Conservation (phyloP, 2,113 vertebrate genomes). For the Bombycilla garrulus region DNA sequence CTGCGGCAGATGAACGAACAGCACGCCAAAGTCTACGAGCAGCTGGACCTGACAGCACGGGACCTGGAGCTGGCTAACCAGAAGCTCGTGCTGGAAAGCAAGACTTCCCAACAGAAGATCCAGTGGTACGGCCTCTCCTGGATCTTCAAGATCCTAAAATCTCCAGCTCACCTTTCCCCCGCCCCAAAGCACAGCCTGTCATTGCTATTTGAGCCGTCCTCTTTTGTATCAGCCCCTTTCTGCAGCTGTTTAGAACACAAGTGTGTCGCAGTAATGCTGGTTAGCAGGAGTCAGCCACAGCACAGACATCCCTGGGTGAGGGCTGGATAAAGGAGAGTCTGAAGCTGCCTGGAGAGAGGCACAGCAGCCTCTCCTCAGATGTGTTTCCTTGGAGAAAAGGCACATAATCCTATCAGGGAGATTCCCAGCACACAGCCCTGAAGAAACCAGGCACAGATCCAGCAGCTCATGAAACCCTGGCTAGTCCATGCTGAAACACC, state of each 20-base stretch:
- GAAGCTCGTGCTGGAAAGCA: conserved; percentile 94
- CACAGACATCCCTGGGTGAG: not conserved
- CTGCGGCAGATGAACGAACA: conserved; percentile 95
- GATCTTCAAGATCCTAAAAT: not conserved
- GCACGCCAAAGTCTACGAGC: conserved; percentile 95
- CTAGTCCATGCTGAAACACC: not conserved
- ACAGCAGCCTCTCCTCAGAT: not conserved
- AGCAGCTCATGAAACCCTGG: not conserved
- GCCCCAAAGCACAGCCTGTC: not conserved
- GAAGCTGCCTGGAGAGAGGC: not conserved
- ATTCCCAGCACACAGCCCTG: not conserved
- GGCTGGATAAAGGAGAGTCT: not conserved
- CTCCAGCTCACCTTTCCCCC: not conserved
- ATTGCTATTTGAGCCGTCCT: not conserved
- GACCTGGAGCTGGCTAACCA: conserved; percentile 95
- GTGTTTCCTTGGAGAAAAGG: not conserved
- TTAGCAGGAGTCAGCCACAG: not conserved
- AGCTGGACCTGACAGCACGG: conserved; percentile 91
- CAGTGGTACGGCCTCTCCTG: conserved; percentile 78
- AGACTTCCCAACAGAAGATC: conserved; percentile 94
- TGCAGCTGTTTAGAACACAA: not conserved
- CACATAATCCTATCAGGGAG: not conserved
- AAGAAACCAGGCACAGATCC: not conserved
- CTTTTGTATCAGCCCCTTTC: not conserved
- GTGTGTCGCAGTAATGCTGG: not conserved